Conservation (phyloP, 2,888 invertebrate species). For the Sarcophaga variegata region DNA sequence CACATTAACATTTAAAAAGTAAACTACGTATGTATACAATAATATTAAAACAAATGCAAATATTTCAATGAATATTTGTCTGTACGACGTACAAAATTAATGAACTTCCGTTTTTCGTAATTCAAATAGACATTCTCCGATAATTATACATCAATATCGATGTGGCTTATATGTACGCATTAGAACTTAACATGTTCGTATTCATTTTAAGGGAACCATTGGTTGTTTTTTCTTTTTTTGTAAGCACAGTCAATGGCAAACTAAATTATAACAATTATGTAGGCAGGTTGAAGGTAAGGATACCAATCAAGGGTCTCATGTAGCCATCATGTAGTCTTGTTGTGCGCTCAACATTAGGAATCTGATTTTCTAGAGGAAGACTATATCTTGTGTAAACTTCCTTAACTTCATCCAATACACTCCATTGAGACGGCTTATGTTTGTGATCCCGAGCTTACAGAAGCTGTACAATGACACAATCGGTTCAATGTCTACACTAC, state of each 20-base stretch:
- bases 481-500: too few relatives aligned
- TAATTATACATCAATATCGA: background rate
- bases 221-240: background rate
- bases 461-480: too few relatives aligned
- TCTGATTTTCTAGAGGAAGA: too few relatives aligned
- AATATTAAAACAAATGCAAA: conserved; percentile 2
- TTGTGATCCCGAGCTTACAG: too few relatives aligned
- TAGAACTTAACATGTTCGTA: background rate
- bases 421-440: too few relatives aligned
- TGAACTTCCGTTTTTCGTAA: conserved; percentile 53
- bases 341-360: too few relatives aligned
- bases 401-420: too few relatives aligned
- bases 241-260: background rate
- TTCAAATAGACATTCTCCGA: background rate
- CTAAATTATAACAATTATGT: background rate
- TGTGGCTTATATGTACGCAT: background rate
- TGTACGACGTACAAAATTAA: conserved; percentile 46
- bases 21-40: background rate
- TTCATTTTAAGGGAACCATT: background rate
- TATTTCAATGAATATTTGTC: background rate
- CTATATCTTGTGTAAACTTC: too few relatives aligned
- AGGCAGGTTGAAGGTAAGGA: too few relatives aligned
- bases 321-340: too few relatives aligned
- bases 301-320: too few relatives aligned
- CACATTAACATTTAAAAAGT: background rate